Evolutionary conservation across 2,797 vertebrate genomes (phyloP), one percentile per base, ranked within the genome.

Genomic region (Trachurus trachurus): DNA sequence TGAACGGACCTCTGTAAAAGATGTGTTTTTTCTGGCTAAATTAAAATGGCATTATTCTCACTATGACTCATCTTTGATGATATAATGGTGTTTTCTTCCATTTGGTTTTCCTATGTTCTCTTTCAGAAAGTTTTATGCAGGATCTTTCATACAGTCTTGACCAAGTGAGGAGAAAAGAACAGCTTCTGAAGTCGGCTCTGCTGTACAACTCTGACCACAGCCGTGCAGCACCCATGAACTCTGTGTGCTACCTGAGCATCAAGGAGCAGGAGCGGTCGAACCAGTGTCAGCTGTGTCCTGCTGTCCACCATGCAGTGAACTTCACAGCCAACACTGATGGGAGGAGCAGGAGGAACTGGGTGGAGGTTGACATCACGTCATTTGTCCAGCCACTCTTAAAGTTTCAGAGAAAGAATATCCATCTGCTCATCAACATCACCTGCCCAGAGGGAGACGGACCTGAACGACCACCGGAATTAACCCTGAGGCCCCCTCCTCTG

Each of bases 91-190:
- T 62, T 42, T 13, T 1, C 10, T 39, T 15, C 19, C 26, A 8
- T 66, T 19, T 5, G 72, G 10, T 63, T 73, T 76, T 71, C 37
- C 72, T 2, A 0, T 81, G 3, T 82, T 74, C 21, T 74, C 52
- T 73, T 53, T 39, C 90, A 99, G 98, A 94, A 70, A 82, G 83
- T 62, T 94, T 93, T 69, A 92, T 91, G 83, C 95, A 96, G 90
- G 96, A 96, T 85, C 93, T 99, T 71, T 95, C 95, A 76, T 99
- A 98, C 92, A 97, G 94, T 87, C 93, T 99, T 83, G 95, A 96
- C 71, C 95, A 91, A 50, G 96, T 99, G 6, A 94, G 95, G 74
- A 83, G 92, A 45, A 93, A 96, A 45, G 98, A 99, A 77, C 94
- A 95, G 77, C 90, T 98, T 39, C 92, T 98, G 68, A 98, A 96